Conservation (phyloP, 92 coral and sea anemone species). For the Siderastrea siderea region DNA sequence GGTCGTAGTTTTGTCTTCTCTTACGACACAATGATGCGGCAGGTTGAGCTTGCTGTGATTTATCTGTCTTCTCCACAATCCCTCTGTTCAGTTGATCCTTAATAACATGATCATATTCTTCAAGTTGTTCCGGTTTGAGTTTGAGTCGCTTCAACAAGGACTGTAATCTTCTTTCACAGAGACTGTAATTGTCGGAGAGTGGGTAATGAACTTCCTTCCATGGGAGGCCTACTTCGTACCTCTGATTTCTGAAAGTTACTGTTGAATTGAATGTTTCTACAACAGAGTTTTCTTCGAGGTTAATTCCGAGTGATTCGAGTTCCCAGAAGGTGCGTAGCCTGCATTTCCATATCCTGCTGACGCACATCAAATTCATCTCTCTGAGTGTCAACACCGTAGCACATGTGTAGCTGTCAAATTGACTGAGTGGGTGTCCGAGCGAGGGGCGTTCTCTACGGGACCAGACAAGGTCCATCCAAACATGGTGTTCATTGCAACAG, state of each 20-base stretch:
- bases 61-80: not conserved
- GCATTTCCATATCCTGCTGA: not conserved
- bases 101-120: conserved; percentile 23
- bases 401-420: conserved; percentile 6
- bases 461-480: conserved; percentile 63
- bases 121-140: conserved; percentile 5
- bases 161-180: conserved; percentile 27
- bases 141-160: conserved; percentile 35
- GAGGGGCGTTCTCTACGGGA: not conserved
- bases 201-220: conserved; percentile 51
- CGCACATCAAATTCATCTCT: not conserved
- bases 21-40: conserved; percentile 1
- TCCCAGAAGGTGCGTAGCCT: conserved; percentile 58
- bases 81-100: conserved; percentile 18
- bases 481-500: conserved; percentile 52
- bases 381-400: not conserved
- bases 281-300: conserved; percentile 44
- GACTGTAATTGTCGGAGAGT: conserved; percentile 31
- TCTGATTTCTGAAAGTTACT: not conserved
- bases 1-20: too few species aligned
- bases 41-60: not conserved
- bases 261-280: conserved; percentile 34
- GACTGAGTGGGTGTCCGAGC: not conserved
- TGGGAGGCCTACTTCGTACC: not conserved
- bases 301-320: conserved; percentile 54